Evolutionary conservation across 2,888 invertebrate genomes (phyloP).

Genomic region (Rhogogaster chlorosoma): DNA sequence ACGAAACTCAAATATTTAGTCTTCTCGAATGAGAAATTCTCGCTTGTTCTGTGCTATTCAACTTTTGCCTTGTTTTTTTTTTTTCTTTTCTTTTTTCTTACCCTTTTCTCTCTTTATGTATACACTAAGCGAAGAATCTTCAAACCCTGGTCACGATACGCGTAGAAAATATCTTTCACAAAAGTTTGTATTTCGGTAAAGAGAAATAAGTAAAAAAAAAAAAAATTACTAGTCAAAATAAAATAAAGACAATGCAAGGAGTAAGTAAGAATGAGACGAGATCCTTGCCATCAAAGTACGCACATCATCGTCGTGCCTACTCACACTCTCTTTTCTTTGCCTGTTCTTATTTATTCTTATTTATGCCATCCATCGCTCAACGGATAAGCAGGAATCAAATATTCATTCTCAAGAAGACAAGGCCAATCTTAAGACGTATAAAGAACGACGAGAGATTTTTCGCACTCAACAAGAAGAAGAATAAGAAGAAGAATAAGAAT

Average conservation of each 20-base stretch:
- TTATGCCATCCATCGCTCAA: constrained; percentile 63
- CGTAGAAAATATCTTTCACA: not conserved
- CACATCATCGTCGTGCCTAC: not conserved
- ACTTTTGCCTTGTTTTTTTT: not conserved
- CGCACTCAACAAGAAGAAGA: not conserved
- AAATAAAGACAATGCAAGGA: not conserved
- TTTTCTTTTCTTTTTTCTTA: not conserved
- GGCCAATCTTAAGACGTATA: constrained; percentile 38
- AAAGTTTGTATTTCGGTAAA: not conserved
- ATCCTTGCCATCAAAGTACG: not conserved
- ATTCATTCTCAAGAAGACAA: constrained; percentile 64
- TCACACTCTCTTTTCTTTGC: not conserved
- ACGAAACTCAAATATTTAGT: constrained; percentile 20
- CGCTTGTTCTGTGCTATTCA: not conserved
- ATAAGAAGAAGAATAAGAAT: not conserved
- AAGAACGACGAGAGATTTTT: constrained; percentile 34
- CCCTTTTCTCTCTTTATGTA: not conserved
- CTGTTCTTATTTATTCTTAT: constrained; percentile 66
- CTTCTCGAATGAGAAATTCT: constrained; percentile 6
- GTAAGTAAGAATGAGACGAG: not conserved
- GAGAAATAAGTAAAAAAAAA: not conserved
- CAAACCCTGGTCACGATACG: not conserved
- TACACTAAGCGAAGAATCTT: not conserved
- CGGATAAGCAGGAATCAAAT: constrained; percentile 68
- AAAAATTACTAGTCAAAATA: not conserved